Evolutionary conservation across 35 echinoderm and acorn worm genomes (phyloP).

Genomic region (Amphiura filiformis): DNA sequence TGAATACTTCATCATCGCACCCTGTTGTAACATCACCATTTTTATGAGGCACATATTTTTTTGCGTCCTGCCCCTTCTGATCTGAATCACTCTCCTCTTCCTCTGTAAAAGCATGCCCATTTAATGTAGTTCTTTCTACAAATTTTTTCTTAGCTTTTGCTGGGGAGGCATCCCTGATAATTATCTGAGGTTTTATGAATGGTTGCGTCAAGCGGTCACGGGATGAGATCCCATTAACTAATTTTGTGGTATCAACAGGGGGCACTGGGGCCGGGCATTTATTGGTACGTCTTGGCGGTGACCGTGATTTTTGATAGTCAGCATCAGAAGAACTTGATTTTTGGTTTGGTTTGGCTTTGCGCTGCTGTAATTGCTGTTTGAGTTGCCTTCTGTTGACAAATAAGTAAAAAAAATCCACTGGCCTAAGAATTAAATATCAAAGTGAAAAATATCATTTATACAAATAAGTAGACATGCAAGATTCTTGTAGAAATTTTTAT

Average conservation of each 20-base stretch:
- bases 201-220: neutral
- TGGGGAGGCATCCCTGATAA: neutral
- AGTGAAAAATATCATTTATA: no score
- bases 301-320: neutral
- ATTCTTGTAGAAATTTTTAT: no score
- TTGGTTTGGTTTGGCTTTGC: neutral
- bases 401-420: neutral
- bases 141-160: neutral
- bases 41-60: slow-evolving; percentile 35
- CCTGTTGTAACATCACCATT: slow-evolving; percentile 60
- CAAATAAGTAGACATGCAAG: no score
- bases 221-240: no score
- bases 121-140: neutral
- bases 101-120: neutral
- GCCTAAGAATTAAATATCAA: no score
- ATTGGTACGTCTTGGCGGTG: neutral
- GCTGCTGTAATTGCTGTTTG: neutral
- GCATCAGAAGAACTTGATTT: slow-evolving; percentile 3
- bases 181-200: neutral
- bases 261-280: no score
- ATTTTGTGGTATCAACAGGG: no score
- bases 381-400: neutral
- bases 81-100: slow-evolving; percentile 23
- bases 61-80: neutral
- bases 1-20: slow-evolving; percentile 54